Evolutionary conservation across 2,888 invertebrate genomes (phyloP), one percentile per base, ranked within the genome.

Genomic region (Drosophila fulvimacula): DNA sequence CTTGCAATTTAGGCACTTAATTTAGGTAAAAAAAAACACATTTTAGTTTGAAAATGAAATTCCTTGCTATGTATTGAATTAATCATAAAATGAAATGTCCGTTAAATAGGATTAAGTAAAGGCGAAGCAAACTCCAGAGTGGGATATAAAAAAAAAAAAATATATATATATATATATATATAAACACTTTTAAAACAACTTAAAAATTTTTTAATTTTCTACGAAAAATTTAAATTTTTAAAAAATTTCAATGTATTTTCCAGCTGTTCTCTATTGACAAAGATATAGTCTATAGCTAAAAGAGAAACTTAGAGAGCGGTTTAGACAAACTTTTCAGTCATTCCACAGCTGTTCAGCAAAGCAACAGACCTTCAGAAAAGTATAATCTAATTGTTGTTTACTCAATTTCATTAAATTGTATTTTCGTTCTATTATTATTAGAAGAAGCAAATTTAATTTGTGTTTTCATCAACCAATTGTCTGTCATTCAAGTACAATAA

Each of bases 351-450:
- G 21, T 21, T 21, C 21, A 3, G 13, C 15, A 42, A 21, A 21
- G 11, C 42, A 42, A 42, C 13, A 42, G n/a, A 27, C 27, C 46
- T 46, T 27, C 46, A 46, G 27, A n/a, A 27, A 2, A 27, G 27
- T 27, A 10, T 24, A 46, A 46, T 46, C n/a, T n/a, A n/a, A 44
- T 10, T 44, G 46, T 46, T 46, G 46, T 46, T 27, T 27, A 27
- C n/a, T 27, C 10, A n/a, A 46, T 46, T 46, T 27, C n/a, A 46
- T 46, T n/a, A 5, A n/a, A 46, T 46, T 46, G 46, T n/a, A 11
- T 46, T 27, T 46, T 5, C 9, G 46, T n/a, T 30, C 17, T 46
- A 46, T 30, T 46, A n/a, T 46, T 46, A 48, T 6, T 30, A 11
- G 7, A 13, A 3, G 0, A 24, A 24, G 15, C 0, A 27, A 11